phyloP scores from a whole-genome alignment of 2,113 vertebrate genomes.

The Chaetura pelagica region DNA sequence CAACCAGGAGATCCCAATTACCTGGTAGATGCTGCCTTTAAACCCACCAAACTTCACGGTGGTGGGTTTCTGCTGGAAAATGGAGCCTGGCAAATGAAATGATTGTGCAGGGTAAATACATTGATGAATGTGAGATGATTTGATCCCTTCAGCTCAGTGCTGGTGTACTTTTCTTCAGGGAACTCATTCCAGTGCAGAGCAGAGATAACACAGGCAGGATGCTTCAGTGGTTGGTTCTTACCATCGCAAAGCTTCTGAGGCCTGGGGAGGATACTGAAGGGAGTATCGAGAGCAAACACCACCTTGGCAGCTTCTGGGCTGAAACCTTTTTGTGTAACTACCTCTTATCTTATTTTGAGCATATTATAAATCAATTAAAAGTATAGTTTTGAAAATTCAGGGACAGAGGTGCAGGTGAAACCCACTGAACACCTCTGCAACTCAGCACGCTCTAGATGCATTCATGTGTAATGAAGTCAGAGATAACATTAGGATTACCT shows the following conservation, averaged over 20 bases:
- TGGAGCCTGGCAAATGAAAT: fast-evolving
- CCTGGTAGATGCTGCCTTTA: not conserved
- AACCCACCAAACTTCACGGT: not conserved
- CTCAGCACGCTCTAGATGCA: not conserved
- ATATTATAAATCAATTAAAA: not conserved
- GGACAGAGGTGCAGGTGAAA: not conserved
- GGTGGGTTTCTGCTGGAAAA: not conserved
- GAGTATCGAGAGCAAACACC: not conserved
- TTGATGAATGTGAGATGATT: fast-evolving
- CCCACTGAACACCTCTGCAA: not conserved
- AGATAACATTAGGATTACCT: not conserved
- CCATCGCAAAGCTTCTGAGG: fast-evolving
- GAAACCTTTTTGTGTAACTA: not conserved
- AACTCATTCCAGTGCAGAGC: fast-evolving
- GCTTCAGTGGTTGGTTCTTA: fast-evolving
- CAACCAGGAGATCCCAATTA: not conserved
- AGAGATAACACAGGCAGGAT: not conserved
- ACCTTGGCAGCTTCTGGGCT: not conserved
- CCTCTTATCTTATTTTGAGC: not conserved
- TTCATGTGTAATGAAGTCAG: not conserved
- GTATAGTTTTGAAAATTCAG: not conserved
- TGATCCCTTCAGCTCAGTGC: not conserved
- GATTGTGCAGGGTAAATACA: not conserved
- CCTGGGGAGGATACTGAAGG: fast-evolving
- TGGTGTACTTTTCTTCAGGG: not conserved